Evolutionary conservation across 1,140 invertebrate genomes (phyloP).

Genomic region (Micrasema longulum): DNA sequence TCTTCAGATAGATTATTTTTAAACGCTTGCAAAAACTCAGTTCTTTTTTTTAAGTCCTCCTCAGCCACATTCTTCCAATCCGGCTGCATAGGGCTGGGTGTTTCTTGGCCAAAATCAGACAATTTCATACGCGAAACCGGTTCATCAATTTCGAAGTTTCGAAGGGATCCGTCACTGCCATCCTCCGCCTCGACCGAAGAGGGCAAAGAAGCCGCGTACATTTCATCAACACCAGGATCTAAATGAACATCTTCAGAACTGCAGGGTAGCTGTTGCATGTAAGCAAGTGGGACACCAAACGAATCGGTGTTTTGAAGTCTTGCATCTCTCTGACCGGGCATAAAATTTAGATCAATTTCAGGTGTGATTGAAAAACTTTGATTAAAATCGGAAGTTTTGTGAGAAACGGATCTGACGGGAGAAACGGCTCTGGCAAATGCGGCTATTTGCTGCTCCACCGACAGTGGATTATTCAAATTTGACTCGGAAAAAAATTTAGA

Average conservation of each 20-base stretch:
- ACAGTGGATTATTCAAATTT: background rate
- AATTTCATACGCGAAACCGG: no score
- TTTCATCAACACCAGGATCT: background rate
- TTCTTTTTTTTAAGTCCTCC: background rate
- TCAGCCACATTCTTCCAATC: background rate
- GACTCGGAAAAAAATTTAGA: background rate
- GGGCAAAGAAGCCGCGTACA: constrained; percentile 1
- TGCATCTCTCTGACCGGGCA: background rate
- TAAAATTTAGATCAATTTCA: background rate
- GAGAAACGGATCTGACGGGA: constrained; percentile 10
- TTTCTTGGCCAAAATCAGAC: no score
- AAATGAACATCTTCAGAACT: background rate
- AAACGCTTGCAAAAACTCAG: no score
- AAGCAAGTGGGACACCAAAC: constrained; percentile 12
- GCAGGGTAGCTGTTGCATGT: constrained; percentile 10
- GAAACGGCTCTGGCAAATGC: no score
- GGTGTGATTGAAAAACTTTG: background rate
- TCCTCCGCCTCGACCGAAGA: constrained; percentile 2
- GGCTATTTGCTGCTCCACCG: background rate
- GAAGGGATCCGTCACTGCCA: background rate
- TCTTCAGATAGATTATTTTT: background rate
- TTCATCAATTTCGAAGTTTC: no score
- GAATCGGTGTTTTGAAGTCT: background rate
- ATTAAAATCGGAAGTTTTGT: background rate
- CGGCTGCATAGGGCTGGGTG: background rate